Conservation (phyloP, 2,888 invertebrate species). For the Lochmaea capreae region DNA sequence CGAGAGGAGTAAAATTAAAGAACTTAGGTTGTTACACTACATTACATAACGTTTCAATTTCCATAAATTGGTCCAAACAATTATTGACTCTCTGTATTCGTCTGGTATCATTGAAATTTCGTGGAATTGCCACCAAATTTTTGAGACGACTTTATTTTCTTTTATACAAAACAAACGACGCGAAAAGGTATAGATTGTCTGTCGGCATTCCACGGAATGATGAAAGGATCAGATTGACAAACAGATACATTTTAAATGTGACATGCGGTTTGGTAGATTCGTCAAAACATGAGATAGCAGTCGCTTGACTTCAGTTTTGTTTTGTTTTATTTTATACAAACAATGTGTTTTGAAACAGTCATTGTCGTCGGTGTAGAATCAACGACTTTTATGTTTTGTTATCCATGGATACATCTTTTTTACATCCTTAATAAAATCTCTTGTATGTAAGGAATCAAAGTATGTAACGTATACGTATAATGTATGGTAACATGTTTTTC, state of each 20-base stretch:
- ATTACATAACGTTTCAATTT: no score
- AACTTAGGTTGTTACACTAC: no score
- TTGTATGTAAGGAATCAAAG: neutral
- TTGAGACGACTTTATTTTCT: constrained; percentile 39
- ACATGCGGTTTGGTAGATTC: constrained; percentile 53
- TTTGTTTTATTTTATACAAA: constrained; percentile 17
- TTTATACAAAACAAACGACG: constrained; percentile 21
- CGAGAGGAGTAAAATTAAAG: no score
- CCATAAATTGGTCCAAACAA: no score
- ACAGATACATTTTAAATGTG: constrained; percentile 59
- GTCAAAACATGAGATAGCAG: constrained; percentile 48
- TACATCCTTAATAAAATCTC: neutral
- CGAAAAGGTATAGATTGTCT: constrained; percentile 42
- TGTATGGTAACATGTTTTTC: neutral
- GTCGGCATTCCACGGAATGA: constrained; percentile 55
- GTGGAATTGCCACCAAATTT: neutral
- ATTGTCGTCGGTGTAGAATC: constrained; percentile 1
- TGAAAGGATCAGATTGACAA: constrained; percentile 56
- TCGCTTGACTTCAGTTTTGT: constrained; percentile 29
- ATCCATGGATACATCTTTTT: neutral
- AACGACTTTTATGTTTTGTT: neutral
- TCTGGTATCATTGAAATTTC: neutral
- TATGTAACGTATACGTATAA: neutral
- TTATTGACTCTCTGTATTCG: no score
- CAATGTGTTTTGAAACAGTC: constrained; percentile 4